A percentile compares a stretch with the other conserved stretches of the same genome.
Conservation (phyloP, 2,113 vertebrate species). For the Sphaerodactylus townsendi region DNA sequence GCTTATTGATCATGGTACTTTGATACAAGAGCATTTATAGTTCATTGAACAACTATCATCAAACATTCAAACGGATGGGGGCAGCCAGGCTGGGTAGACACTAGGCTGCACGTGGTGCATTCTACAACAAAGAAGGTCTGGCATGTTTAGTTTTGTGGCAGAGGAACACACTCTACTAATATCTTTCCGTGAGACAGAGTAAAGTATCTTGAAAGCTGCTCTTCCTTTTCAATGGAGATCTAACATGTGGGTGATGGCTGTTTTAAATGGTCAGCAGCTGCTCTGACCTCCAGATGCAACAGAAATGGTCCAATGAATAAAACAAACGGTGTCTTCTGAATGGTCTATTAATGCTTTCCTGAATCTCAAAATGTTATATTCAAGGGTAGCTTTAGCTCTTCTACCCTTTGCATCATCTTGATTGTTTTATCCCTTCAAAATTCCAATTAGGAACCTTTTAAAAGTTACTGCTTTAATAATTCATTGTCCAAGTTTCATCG, state of each 20-base stretch:
- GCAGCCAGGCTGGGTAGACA: too few species aligned
- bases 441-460: background rate
- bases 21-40: too few species aligned
- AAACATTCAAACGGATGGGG: too few species aligned
- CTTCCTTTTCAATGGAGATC: background rate
- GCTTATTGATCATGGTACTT: too few species aligned
- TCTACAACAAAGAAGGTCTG: too few species aligned
- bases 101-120: too few species aligned
- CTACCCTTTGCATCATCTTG: background rate
- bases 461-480: background rate
- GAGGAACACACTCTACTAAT: too few species aligned
- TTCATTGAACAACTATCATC: too few species aligned
- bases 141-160: too few species aligned
- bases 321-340: background rate
- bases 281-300: background rate
- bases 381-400: background rate
- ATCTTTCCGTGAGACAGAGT: too few species aligned
- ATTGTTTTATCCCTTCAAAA: background rate
- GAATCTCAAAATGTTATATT: background rate
- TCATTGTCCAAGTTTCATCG: background rate
- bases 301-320: background rate
- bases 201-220: background rate
- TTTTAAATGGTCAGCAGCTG: background rate
- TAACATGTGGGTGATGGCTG: too few species aligned
- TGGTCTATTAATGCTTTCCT: background rate